Evolutionary conservation across 2,888 invertebrate genomes (phyloP).

Genomic region (Eretmocerus hayati): DNA sequence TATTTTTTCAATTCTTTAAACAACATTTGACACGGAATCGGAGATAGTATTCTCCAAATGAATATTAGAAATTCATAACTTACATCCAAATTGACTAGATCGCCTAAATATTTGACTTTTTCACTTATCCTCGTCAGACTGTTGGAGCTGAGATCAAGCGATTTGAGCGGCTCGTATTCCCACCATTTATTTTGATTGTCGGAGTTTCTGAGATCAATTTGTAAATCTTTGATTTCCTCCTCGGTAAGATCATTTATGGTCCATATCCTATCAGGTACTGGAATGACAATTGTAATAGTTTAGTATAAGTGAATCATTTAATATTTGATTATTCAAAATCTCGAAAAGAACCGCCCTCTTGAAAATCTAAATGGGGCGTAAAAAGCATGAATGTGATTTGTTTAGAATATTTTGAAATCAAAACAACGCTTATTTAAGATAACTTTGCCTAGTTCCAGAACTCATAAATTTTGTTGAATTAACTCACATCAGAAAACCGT

Average conservation of each 20-base stretch:
- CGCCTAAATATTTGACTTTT: slow-evolving; percentile 59
- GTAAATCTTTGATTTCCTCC: slow-evolving; percentile 50
- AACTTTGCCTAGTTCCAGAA: no score
- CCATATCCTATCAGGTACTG: slow-evolving; percentile 70
- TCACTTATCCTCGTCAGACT: slow-evolving; percentile 58
- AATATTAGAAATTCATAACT: slow-evolving; percentile 28
- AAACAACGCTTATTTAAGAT: no score
- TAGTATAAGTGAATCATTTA: no score
- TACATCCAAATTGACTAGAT: slow-evolving; percentile 66
- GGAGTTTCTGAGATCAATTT: slow-evolving; percentile 55
- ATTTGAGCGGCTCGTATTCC: slow-evolving; percentile 71
- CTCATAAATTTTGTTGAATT: no score
- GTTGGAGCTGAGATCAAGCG: slow-evolving; percentile 73
- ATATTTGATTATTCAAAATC: no score
- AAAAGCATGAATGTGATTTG: no score
- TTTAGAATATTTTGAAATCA: no score
- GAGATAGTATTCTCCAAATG: neutral
- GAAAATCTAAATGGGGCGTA: no score
- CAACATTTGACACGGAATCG: neutral
- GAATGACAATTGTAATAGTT: no score
- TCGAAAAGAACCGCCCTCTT: no score
- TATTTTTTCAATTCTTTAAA: neutral
- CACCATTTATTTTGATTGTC: slow-evolving; percentile 69
- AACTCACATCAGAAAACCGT: no score
- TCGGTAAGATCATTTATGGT: slow-evolving; percentile 63